Conservation (phyloP, 1,140 invertebrate genomes). For the Venustaconcha ellipsiformis region DNA sequence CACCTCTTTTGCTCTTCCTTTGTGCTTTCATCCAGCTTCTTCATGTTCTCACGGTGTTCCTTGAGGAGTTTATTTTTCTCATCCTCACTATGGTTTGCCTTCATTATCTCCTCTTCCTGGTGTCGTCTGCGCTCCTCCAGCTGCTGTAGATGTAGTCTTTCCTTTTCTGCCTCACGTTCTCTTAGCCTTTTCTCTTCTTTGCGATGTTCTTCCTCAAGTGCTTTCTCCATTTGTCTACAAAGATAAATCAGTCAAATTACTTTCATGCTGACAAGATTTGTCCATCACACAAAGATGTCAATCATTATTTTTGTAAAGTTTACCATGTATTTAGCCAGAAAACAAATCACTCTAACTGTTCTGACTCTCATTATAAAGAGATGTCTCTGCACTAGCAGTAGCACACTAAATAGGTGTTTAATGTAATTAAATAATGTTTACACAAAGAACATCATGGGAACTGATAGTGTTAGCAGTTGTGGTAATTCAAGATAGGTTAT, state of each 20-base stretch:
- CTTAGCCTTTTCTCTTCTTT: slow-evolving; percentile 50
- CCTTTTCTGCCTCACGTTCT: slow-evolving; percentile 55
- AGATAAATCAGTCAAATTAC: slow-evolving; percentile 4
- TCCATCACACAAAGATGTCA: too few species aligned
- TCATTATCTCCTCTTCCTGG: slow-evolving; percentile 50
- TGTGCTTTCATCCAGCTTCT: slow-evolving; percentile 49
- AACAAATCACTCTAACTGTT: too few species aligned
- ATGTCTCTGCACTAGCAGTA: too few species aligned
- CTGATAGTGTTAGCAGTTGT: too few species aligned
- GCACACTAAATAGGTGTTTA: too few species aligned
- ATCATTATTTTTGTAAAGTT: too few species aligned
- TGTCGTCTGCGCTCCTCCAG: slow-evolving; percentile 53
- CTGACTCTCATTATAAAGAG: too few species aligned
- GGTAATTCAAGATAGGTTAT: too few species aligned
- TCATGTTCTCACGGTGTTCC: slow-evolving; percentile 60
- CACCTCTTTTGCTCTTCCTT: slow-evolving; percentile 33
- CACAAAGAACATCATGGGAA: too few species aligned
- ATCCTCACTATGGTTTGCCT: slow-evolving; percentile 45
- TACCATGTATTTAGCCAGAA: too few species aligned
- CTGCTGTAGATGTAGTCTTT: slow-evolving; percentile 52
- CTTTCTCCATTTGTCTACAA: slow-evolving; percentile 54
- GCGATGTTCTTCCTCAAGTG: slow-evolving; percentile 54
- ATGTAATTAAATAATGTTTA: too few species aligned
- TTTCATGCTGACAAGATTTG: too few species aligned
- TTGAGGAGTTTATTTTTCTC: slow-evolving; percentile 53